A percentile compares a stretch with the other conserved stretches of the same genome.
These are phyloP conservation scores for Ceratitis capitata DNA, from an alignment of 1,140 invertebrate species.

Conservation along the genomic window DNA sequence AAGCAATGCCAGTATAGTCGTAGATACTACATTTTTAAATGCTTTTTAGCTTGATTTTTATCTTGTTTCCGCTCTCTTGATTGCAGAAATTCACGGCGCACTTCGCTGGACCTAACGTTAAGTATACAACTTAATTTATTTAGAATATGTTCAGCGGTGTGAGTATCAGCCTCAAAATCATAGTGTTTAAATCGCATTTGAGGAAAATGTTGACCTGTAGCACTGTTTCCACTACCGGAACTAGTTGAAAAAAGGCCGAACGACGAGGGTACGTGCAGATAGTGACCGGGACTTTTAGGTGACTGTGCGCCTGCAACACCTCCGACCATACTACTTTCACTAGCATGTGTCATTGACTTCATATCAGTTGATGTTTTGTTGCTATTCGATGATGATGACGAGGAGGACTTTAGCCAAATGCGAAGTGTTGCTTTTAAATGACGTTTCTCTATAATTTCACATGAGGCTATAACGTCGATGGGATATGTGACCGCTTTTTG, in stretches of 20 bases:
- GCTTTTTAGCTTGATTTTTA: slow-evolving; percentile 59
- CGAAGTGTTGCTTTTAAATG: slow-evolving; percentile 69
- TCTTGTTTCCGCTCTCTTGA: slow-evolving; percentile 72
- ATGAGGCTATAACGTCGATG: slow-evolving; percentile 86
- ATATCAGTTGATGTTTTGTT: slow-evolving; percentile 46
- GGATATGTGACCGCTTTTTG: slow-evolving; percentile 72
- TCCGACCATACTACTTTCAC: slow-evolving; percentile 45
- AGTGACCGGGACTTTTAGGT: slow-evolving; percentile 54
- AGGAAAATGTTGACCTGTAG: slow-evolving; percentile 44
- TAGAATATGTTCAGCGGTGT: slow-evolving; percentile 82
- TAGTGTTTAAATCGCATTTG: slow-evolving; percentile 77
- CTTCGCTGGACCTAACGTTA: slow-evolving; percentile 79
- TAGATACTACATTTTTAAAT: slow-evolving; percentile 60
- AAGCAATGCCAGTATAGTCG: slow-evolving; percentile 20
- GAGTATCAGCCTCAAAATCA: slow-evolving; percentile 84
- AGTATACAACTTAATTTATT: slow-evolving; percentile 89
- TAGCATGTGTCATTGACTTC: slow-evolving; percentile 45
- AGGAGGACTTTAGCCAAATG: slow-evolving; percentile 60
- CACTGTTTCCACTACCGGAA: slow-evolving; percentile 59
- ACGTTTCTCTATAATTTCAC: slow-evolving; percentile 78
- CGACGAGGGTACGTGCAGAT: slow-evolving; percentile 42
- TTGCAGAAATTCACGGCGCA: slow-evolving; percentile 79
- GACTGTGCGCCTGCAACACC: slow-evolving; percentile 48
- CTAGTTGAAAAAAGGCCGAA: slow-evolving; percentile 48
- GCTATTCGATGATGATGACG: slow-evolving; percentile 46